Conservation (phyloP, 2,888 invertebrate genomes). For the Teleiodes luculella region DNA sequence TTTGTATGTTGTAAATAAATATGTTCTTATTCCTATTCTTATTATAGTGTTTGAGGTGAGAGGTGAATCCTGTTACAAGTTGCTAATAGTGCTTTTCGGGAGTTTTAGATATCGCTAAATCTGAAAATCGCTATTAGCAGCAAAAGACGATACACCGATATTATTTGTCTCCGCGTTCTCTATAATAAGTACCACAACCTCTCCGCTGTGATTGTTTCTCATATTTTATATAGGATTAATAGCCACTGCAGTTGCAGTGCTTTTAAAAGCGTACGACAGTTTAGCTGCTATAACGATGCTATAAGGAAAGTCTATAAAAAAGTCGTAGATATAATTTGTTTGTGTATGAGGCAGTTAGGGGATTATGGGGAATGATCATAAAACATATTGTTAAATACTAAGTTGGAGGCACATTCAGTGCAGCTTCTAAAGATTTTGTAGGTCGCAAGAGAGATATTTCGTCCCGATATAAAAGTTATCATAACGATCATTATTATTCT, state of each 20-base stretch:
- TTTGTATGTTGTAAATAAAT: too few species aligned
- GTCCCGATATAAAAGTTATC: not conserved
- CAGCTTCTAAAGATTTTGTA: too few species aligned
- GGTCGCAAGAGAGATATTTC: too few species aligned
- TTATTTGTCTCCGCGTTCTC: too few species aligned
- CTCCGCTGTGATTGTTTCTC: conserved; percentile 6
- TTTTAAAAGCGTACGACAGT: conserved; percentile 5
- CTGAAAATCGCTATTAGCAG: too few species aligned
- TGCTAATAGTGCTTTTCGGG: too few species aligned
- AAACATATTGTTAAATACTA: not conserved
- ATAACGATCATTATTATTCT: too few species aligned
- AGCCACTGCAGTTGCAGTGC: conserved; percentile 9
- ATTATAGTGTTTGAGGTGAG: too few species aligned
- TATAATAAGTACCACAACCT: not conserved
- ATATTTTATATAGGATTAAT: conserved; percentile 9
- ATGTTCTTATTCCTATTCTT: too few species aligned
- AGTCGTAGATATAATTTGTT: conserved; percentile 5
- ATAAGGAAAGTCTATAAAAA: not conserved
- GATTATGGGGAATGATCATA: not conserved
- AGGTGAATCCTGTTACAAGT: too few species aligned
- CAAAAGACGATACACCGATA: too few species aligned
- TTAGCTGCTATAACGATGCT: not conserved
- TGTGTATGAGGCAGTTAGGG: not conserved
- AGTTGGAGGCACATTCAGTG: not conserved
- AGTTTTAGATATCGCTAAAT: too few species aligned